Evolutionary conservation across 2,113 vertebrate genomes (phyloP), one percentile per base, ranked within the genome.

Genomic region (Puntigrus tetrazona): DNA sequence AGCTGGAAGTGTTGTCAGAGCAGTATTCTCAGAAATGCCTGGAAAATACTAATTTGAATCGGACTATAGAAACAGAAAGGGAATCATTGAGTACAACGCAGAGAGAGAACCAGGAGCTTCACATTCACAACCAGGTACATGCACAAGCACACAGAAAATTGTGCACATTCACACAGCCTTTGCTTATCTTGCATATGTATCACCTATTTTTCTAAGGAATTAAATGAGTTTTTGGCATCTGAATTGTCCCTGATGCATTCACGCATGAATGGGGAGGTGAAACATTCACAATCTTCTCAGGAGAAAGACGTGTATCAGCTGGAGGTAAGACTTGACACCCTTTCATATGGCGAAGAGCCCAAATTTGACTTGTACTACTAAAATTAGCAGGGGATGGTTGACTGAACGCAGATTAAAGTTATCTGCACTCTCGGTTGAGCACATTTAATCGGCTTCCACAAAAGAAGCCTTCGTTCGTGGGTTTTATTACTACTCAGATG

Each of bases 1-100:
- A 99, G 91, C 95, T 98, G 69, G 96, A 98, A 91, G 94, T 96
- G 63, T 92, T 99, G 36, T 99, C 98, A 0, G 94, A 96, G 89
- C 97, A 98, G 92, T 98, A 99, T 91, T 97, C 96, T 0, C 96
- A 98, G 93, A 99, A 97, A 92, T 99, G 97, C 87, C 91, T 98
- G 91, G 97, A 98, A 90, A 97, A 96, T 3, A 94, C 96, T 43
- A 95, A 97, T 90, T 92, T 98, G 90, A 95, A 93, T 87, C 96
- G 96, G 90, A 94, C 96, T 4, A 93, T 98, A 87, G 96, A 97
- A 89, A 92, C 94, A 0, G 96, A 97, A 92, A 95, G 94, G 87
- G 95, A 96, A 88, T 94, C 96, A 87, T 91, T 95, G 86, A 92
- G 92, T 61, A 96, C 95, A 90, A 96, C 94, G 89, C 96, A 96